Evolutionary conservation across 1,140 invertebrate genomes (phyloP).

Genomic region (Platorchestia sp.): DNA sequence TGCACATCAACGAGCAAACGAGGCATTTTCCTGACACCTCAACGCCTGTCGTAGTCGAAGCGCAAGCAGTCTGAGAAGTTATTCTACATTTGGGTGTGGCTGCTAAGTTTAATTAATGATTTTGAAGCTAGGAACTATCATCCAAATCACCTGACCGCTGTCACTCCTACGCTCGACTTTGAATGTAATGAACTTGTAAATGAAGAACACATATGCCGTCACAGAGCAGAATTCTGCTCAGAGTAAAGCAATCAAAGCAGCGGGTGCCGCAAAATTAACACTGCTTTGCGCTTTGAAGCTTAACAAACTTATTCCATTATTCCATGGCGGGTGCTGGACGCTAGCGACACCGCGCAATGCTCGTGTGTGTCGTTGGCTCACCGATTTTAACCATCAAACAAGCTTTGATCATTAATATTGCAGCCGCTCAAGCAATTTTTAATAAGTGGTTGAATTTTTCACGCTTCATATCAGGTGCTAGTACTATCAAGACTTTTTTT

Average conservation of each 20-base stretch:
- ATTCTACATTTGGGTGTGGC: too few relatives aligned
- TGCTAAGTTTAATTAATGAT: not conserved
- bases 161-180: not conserved
- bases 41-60: too few relatives aligned
- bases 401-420: not conserved
- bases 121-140: not conserved
- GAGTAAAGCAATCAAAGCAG: not conserved
- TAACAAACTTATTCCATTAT: not conserved
- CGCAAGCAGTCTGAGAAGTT: too few relatives aligned
- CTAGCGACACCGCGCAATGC: not conserved
- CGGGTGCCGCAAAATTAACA: not conserved
- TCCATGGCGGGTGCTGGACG: not conserved
- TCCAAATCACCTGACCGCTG: not conserved
- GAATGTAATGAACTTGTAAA: not conserved
- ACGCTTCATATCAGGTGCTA: not conserved
- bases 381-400: not conserved
- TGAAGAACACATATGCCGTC: not conserved
- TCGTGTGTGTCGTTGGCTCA: not conserved
- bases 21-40: too few relatives aligned
- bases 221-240: not conserved
- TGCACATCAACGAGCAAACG: too few relatives aligned
- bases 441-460: not conserved
- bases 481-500: too few relatives aligned
- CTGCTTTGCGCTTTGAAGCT: not conserved
- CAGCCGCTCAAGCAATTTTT: not conserved